Evolutionary conservation across 2,888 invertebrate genomes (phyloP), one percentile per base, ranked within the genome.

Genomic region (Drosophila aldrichi): DNA sequence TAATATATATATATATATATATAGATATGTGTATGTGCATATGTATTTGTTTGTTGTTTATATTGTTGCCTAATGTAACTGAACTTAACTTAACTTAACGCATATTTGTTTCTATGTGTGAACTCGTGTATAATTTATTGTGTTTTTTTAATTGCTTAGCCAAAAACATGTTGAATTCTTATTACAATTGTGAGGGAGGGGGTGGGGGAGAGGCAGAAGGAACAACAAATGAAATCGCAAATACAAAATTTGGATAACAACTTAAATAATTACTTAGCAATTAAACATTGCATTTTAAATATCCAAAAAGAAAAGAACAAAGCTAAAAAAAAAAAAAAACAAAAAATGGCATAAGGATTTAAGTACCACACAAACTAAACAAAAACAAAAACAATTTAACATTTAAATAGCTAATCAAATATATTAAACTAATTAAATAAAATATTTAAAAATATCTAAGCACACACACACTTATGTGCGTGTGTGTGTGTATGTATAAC

Each of bases 381-480:
- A 32, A 52, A 46, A 44, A 25, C 1, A 32, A 46, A 22, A 44
- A 41, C 40, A 66, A 64, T 74, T 76, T 73, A 74, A 67, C 62
- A 72, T 58, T 87, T 74, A 83, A 82, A 83, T 87, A 87, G 71
- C 81, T 77, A 87, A 75, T 84, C 66, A 74, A 80, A 82, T 82
- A 82, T 82, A 81, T 71, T 64, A 57, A 84, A 75, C 61, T 79
- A 79, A 69, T 46, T 32, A 71, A 59, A 60, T 59, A n/a, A 66
- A 57, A 77, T 78, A 77, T 63, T 56, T 73, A 68, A 67, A 65
- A 59, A 32, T 60, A 38, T 38, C 57, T 59, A 56, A 69, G 41
- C 56, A 62, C 60, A 57, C 38, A 54, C 46, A 54, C 7, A 25
- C n/a, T n/a, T 10, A 12, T n/a, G 12, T 5, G 10, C 6, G 25